phyloP scores from a whole-genome alignment of 2,888 invertebrate species.

The Hydrotaea cyrtoneurina region DNA sequence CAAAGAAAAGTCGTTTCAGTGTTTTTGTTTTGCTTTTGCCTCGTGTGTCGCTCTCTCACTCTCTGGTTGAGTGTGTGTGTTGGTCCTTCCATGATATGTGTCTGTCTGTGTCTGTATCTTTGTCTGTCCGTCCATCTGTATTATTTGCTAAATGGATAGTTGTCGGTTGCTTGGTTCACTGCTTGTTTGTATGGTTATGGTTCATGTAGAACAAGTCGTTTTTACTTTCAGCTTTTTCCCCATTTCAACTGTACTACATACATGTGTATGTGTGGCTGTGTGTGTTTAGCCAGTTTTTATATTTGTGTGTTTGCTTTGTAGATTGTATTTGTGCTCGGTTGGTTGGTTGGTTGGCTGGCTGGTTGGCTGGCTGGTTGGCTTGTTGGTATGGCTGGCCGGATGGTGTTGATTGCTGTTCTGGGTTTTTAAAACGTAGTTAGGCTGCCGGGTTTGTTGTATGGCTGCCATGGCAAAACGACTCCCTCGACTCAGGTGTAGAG shows the following conservation, averaged over 20 bases:
- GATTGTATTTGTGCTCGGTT: constrained; percentile 3
- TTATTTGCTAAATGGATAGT: constrained; percentile 61
- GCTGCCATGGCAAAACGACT: constrained; percentile 77
- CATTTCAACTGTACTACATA: constrained; percentile 10
- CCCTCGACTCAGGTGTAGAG: constrained; percentile 81
- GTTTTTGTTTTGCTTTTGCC: background rate
- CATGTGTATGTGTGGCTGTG: background rate
- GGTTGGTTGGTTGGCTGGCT: background rate
- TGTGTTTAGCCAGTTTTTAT: background rate
- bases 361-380: background rate
- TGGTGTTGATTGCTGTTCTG: constrained; percentile 81
- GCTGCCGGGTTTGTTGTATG: constrained; percentile 72
- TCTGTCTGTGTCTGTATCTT: constrained; percentile 35
- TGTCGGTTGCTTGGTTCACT: constrained; percentile 47
- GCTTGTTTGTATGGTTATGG: constrained; percentile 48
- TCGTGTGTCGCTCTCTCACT: constrained; percentile 8
- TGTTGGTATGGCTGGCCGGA: constrained; percentile 65
- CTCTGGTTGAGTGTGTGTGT: constrained; percentile 21
- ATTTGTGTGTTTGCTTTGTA: constrained; percentile 30
- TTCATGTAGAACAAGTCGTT: constrained; percentile 42
- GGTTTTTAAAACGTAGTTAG: constrained; percentile 82
- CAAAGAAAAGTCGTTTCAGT: background rate
- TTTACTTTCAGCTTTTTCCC: constrained; percentile 41
- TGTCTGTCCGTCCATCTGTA: constrained; percentile 42
- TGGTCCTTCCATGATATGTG: constrained; percentile 54